Conservation (phyloP, 1,140 invertebrate genomes). For the Melipona quadrifasciata region DNA sequence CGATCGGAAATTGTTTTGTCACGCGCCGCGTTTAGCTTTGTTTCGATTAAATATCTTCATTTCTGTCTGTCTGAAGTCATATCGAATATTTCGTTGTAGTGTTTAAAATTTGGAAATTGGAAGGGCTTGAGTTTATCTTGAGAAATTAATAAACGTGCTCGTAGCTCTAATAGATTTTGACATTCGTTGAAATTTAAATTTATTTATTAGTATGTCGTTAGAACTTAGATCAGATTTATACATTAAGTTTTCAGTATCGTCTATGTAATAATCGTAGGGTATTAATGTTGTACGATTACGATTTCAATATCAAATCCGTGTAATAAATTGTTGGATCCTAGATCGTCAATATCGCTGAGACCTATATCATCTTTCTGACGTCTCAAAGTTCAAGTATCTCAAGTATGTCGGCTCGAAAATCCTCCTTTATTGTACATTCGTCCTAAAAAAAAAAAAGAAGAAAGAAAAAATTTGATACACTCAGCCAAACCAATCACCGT, state of each 20-base stretch:
- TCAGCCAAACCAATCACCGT: background rate
- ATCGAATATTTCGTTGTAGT: background rate
- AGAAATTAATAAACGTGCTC: background rate
- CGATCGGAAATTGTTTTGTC: background rate
- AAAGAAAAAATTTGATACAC: background rate
- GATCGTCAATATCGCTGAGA: too few species aligned
- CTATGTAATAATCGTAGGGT: too few species aligned
- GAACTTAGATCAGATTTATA: too few species aligned
- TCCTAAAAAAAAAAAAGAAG: background rate
- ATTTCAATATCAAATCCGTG: too few species aligned
- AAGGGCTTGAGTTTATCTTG: background rate
- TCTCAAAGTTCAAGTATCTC: too few species aligned
- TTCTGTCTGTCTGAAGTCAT: background rate
- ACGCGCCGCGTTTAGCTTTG: background rate
- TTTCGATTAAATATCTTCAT: background rate
- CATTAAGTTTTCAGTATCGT: too few species aligned
- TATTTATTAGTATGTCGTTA: too few species aligned
- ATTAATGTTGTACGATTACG: too few species aligned
- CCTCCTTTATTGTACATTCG: background rate
- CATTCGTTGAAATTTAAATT: background rate
- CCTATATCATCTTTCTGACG: background rate
- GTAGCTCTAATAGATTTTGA: background rate
- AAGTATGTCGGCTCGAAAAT: background rate
- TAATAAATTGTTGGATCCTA: too few species aligned
- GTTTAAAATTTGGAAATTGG: background rate